Evolutionary conservation across 2,888 invertebrate genomes (phyloP).

Genomic region (Cerastis rubricosa): DNA sequence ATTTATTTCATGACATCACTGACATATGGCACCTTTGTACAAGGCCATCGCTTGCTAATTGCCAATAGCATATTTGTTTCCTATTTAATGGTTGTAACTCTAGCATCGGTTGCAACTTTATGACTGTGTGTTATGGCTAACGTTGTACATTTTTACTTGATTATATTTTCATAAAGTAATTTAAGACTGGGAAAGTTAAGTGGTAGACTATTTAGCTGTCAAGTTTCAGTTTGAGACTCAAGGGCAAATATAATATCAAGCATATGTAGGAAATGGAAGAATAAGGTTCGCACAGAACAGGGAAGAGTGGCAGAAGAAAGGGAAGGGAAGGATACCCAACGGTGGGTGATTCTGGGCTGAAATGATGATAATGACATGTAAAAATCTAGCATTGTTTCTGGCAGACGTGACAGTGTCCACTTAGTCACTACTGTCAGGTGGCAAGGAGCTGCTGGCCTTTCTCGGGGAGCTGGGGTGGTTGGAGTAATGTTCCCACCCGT

Average conservation of each 20-base stretch:
- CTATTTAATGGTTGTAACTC: slow-evolving; percentile 31
- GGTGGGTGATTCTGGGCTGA: too few relatives aligned
- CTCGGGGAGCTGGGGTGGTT: too few relatives aligned
- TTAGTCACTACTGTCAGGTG: background rate
- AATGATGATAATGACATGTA: too few relatives aligned
- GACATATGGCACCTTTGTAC: slow-evolving; percentile 39
- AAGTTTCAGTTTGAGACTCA: background rate
- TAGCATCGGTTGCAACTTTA: slow-evolving; percentile 8
- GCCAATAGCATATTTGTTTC: slow-evolving; percentile 47
- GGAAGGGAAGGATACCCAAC: too few relatives aligned
- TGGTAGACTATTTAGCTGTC: background rate
- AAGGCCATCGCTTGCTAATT: slow-evolving; percentile 47
- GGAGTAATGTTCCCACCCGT: too few relatives aligned
- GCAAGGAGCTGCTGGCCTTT: too few relatives aligned
- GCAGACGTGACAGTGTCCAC: background rate
- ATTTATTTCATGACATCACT: slow-evolving; percentile 54
- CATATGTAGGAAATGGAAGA: too few relatives aligned
- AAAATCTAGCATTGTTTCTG: background rate
- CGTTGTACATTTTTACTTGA: background rate
- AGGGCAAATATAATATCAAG: background rate
- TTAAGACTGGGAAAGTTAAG: background rate
- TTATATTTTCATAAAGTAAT: background rate
- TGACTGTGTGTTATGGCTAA: slow-evolving; percentile 1
- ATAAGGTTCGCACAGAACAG: too few relatives aligned
- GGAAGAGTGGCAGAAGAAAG: too few relatives aligned